phyloP scores from a whole-genome alignment of 2,888 invertebrate species.

The Dysmachus trigonus region DNA sequence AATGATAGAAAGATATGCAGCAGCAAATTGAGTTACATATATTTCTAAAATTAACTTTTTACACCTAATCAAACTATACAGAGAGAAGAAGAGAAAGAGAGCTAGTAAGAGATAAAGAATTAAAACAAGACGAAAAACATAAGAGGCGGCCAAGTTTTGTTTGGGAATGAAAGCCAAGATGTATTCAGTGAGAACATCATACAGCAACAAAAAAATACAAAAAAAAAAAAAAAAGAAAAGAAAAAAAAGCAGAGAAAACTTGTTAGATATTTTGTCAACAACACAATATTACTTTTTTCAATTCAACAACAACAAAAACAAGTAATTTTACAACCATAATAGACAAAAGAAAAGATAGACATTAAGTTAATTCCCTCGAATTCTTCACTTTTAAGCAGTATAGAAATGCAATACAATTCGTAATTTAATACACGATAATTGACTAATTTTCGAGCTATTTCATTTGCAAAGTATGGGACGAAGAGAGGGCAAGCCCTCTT shows the following conservation, averaged over 20 bases:
- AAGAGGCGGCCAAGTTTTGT: background rate
- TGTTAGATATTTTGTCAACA: background rate
- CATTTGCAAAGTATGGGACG: background rate
- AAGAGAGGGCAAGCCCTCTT: background rate
- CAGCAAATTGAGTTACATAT: constrained; percentile 11
- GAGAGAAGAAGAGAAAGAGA: background rate
- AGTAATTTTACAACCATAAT: background rate
- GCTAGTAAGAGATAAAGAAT: background rate
- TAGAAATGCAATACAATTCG: background rate
- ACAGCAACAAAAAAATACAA: background rate
- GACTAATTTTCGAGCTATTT: background rate
- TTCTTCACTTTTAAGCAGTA: background rate
- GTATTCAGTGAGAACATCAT: background rate
- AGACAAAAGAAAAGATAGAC: background rate
- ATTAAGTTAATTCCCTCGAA: background rate
- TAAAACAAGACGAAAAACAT: background rate
- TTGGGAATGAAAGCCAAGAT: background rate
- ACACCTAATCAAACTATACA: constrained; percentile 8
- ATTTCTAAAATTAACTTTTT: constrained; percentile 22
- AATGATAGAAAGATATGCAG: constrained; percentile 63
- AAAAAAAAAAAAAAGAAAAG: too few relatives aligned
- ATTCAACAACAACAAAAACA: background rate
- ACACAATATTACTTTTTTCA: background rate
- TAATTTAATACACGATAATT: background rate
- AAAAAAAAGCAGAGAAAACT: background rate